Percentiles rank a stretch among this genome's conserved stretches.
These are phyloP conservation scores for Syngnathus acus DNA, from an alignment of 2,797 vertebrate species.

Conservation along the genomic window DNA sequence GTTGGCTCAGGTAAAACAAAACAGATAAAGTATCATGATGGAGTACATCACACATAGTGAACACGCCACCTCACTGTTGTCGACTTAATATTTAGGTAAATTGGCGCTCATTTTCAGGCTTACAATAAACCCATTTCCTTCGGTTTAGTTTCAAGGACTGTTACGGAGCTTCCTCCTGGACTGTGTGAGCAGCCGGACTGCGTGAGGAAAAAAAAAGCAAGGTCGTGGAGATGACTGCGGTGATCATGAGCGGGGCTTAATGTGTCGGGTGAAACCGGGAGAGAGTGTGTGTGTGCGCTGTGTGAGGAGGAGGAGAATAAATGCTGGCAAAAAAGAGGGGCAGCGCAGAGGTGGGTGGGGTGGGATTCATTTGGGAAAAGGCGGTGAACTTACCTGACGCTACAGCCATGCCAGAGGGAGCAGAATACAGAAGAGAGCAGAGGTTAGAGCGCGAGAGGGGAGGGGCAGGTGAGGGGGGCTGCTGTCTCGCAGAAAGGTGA, in stretches of 20 bases:
- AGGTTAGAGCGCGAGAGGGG: slow-evolving; percentile 92
- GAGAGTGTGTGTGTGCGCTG: slow-evolving; percentile 15
- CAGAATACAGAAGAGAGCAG: slow-evolving; percentile 99
- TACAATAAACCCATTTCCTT: background rate
- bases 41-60: slow-evolving; percentile 53
- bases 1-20: slow-evolving; percentile 16
- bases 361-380: slow-evolving; percentile 57
- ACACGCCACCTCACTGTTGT: slow-evolving; percentile 40
- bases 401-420: slow-evolving; percentile 97
- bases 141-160: background rate
- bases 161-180: slow-evolving; percentile 38
- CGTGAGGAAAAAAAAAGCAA: slow-evolving; percentile 28
- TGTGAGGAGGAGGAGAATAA: slow-evolving; percentile 12
- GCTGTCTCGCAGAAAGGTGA: slow-evolving; percentile 94
- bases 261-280: slow-evolving; percentile 21
- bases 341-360: slow-evolving; percentile 19
- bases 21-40: slow-evolving; percentile 56
- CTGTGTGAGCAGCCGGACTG: slow-evolving; percentile 37
- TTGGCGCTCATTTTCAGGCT: background rate
- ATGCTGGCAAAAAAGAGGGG: slow-evolving; percentile 22
- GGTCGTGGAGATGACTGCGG: slow-evolving; percentile 48
- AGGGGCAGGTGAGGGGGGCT: slow-evolving; percentile 72
- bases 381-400: slow-evolving; percentile 93
- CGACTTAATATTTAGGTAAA: slow-evolving; percentile 13
- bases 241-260: slow-evolving; percentile 18